A percentile compares a stretch with the other conserved stretches of the same genome.
Evolutionary conservation across 2,797 vertebrate genomes (phyloP).

Genomic region (Potorous gilbertii): DNA sequence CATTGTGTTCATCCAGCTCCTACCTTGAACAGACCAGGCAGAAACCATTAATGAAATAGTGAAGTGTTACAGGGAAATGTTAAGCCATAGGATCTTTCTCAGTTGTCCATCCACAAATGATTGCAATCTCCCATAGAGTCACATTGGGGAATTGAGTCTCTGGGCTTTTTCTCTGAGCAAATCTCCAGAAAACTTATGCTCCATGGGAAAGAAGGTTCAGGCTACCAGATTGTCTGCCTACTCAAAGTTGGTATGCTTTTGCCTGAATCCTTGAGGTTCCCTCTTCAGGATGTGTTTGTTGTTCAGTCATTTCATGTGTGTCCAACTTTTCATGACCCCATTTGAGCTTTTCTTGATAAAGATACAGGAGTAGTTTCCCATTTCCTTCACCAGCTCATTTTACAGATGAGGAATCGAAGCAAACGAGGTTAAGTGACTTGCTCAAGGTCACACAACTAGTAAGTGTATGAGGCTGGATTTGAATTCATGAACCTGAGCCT

Average conservation of each 20-base stretch:
- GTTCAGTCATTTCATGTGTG: neutral
- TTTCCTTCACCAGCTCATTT: neutral
- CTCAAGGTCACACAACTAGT: neutral
- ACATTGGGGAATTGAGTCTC: neutral
- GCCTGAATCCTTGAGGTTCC: neutral
- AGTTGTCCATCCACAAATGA: neutral
- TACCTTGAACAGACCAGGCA: neutral
- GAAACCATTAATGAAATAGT: too few species aligned
- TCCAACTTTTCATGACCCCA: neutral
- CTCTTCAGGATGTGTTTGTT: neutral
- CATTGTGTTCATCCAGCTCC: neutral
- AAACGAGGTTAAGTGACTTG: neutral
- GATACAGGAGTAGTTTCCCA: neutral
- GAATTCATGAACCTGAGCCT: neutral
- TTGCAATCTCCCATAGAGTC: neutral
- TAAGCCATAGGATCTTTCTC: neutral
- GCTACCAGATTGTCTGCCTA: neutral
- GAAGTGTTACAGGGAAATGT: neutral
- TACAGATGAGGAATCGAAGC: neutral
- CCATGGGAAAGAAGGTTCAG: neutral
- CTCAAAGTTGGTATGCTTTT: neutral
- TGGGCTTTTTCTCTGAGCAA: neutral
- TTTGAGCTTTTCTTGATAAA: neutral
- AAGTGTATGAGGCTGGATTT: neutral
- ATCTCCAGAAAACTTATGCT: neutral